A percentile compares a stretch with the other conserved stretches of the same genome.
These are phyloP conservation scores for Pantherophis vulpinus DNA, from an alignment of 2,797 vertebrate species.

Conservation along the genomic window DNA sequence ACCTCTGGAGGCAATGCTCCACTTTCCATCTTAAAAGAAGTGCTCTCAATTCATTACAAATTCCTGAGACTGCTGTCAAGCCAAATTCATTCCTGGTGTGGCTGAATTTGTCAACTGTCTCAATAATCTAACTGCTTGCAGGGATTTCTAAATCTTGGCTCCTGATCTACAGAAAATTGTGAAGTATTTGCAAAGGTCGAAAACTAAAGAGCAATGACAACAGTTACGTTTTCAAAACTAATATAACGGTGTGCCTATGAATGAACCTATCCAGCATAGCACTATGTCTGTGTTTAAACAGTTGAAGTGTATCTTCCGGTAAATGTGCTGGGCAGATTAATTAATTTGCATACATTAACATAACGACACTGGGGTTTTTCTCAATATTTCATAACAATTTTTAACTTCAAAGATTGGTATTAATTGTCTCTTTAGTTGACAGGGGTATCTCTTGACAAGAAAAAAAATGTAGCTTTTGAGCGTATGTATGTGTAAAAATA, in stretches of 20 bases:
- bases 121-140: not conserved
- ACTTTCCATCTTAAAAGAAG: not conserved
- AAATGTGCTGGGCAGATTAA: slow-evolving; percentile 51
- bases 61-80: slow-evolving; percentile 24
- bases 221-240: not conserved
- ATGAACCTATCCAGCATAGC: slow-evolving; percentile 5
- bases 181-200: not conserved
- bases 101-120: not conserved
- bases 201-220: fast-evolving
- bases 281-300: slow-evolving; percentile 43
- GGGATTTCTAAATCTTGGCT: fast-evolving
- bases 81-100: not conserved
- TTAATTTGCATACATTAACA: slow-evolving; percentile 54
- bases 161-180: not conserved
- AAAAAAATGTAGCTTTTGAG: not conserved
- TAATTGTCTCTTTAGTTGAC: slow-evolving; percentile 17
- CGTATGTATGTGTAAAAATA: not conserved
- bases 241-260: slow-evolving; percentile 12
- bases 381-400: slow-evolving; percentile 40
- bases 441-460: not conserved
- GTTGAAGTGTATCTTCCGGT: slow-evolving; percentile 41
- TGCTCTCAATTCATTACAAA: not conserved
- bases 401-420: slow-evolving; percentile 49
- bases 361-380: slow-evolving; percentile 45
- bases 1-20: not conserved